A percentile compares a stretch with the other conserved stretches of the same genome.
These are phyloP conservation scores for Drosophila robusta DNA, from an alignment of 2,888 invertebrate species.

Conservation along the genomic window DNA sequence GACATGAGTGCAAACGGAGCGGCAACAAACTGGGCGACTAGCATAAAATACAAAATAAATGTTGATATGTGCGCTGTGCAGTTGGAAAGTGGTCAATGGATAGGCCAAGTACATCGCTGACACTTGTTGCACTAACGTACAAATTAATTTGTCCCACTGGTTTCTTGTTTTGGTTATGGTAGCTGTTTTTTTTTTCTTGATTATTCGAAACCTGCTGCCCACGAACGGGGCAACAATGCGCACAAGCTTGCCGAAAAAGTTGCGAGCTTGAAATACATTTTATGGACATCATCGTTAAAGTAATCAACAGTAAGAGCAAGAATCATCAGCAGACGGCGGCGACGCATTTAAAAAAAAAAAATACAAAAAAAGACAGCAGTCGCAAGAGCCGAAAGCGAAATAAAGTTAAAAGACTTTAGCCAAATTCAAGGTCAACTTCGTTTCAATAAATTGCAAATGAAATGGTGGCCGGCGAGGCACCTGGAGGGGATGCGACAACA, in stretches of 20 bases:
- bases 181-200: conserved; percentile 14
- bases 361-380: conserved; percentile 25
- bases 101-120: conserved; percentile 1
- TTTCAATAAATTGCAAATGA: conserved; percentile 78
- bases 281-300: conserved; percentile 77
- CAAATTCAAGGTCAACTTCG: conserved; percentile 81
- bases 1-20: conserved; percentile 5
- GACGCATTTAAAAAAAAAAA: conserved; percentile 33
- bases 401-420: conserved; percentile 81
- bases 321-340: conserved; percentile 64
- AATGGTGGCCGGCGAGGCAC: conserved; percentile 47
- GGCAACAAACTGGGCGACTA: not conserved
- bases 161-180: conserved; percentile 26
- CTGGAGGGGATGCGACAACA: conserved; percentile 32
- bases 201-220: conserved; percentile 60
- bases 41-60: not conserved
- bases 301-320: conserved; percentile 73
- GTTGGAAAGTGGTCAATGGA: not conserved
- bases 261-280: conserved; percentile 64
- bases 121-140: conserved; percentile 28
- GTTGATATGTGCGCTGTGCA: not conserved
- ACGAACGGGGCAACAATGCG: conserved; percentile 26
- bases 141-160: conserved; percentile 32
- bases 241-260: conserved; percentile 43
- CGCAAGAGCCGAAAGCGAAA: conserved; percentile 51